Evolutionary conservation across 2,113 vertebrate genomes (phyloP).

Genomic region (Triplophysa siluroides): DNA sequence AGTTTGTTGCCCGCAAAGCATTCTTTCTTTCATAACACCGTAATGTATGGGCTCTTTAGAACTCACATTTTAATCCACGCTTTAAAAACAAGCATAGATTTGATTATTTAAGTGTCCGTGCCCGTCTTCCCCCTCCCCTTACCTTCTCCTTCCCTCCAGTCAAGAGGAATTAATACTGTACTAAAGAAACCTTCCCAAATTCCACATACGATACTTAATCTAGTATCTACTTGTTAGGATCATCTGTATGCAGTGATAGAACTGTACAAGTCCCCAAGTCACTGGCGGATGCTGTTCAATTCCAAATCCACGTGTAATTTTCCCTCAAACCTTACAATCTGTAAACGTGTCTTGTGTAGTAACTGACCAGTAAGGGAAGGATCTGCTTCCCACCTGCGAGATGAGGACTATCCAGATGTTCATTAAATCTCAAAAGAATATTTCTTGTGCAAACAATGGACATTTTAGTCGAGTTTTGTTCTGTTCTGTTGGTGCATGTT

Average conservation of each 20-base stretch:
- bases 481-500: neutral
- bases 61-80: neutral
- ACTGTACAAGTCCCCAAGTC: conserved; percentile 18
- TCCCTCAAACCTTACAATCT: conserved; percentile 44
- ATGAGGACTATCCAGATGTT: conserved; percentile 26
- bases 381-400: conserved; percentile 26
- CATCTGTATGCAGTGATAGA: conserved; percentile 44
- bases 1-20: conserved; percentile 1
- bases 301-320: conserved; percentile 53
- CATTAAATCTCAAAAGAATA: conserved; percentile 20
- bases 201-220: conserved; percentile 40
- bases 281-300: conserved; percentile 29
- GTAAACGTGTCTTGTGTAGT: conserved; percentile 26
- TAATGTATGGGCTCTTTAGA: neutral
- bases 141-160: neutral
- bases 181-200: conserved; percentile 20
- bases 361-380: conserved; percentile 37
- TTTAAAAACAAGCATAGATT: neutral
- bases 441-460: neutral
- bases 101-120: neutral
- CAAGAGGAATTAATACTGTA: conserved; percentile 6
- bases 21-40: conserved; percentile 5
- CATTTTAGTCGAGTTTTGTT: neutral
- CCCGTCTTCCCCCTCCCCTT: neutral
- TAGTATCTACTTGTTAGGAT: conserved; percentile 25